phyloP scores from a whole-genome alignment of 1,140 invertebrate species.

The Aphis gossypii region DNA sequence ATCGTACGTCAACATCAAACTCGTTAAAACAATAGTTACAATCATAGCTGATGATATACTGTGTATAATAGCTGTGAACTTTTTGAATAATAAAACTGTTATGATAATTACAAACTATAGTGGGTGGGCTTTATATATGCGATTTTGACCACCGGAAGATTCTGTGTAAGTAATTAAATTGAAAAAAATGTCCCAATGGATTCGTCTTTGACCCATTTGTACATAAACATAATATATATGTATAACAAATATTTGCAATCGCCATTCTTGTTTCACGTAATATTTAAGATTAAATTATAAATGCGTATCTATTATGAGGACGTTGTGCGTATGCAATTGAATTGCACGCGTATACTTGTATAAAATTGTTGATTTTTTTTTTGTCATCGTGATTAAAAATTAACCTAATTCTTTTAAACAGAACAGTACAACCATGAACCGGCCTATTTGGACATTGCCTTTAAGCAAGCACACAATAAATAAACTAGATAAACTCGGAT shows the following conservation, averaged over 20 bases:
- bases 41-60: constrained; percentile 29
- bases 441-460: constrained; percentile 52
- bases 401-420: constrained; percentile 28
- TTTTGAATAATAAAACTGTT: constrained; percentile 3
- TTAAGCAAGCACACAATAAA: constrained; percentile 15
- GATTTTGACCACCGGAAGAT: not conserved
- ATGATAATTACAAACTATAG: constrained; percentile 7
- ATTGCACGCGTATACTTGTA: not conserved
- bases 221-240: not conserved
- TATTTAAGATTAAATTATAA: not conserved
- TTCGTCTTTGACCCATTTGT: constrained; percentile 48
- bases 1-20: constrained; percentile 11
- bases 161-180: constrained; percentile 47
- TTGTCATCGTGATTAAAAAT: constrained; percentile 6
- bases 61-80: constrained; percentile 14
- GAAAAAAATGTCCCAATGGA: not conserved
- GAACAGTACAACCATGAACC: not conserved
- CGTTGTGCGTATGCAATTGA: constrained; percentile 13
- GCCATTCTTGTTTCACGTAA: not conserved
- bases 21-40: not conserved
- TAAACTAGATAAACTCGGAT: constrained; percentile 31
- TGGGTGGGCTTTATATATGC: constrained; percentile 44
- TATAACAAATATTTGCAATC: not conserved
- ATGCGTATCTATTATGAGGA: not conserved
- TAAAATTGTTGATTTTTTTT: not conserved